These are phyloP conservation scores for Tretioscincus oriximinensis DNA, from an alignment of 2,113 vertebrate species.

Conservation along the genomic window DNA sequence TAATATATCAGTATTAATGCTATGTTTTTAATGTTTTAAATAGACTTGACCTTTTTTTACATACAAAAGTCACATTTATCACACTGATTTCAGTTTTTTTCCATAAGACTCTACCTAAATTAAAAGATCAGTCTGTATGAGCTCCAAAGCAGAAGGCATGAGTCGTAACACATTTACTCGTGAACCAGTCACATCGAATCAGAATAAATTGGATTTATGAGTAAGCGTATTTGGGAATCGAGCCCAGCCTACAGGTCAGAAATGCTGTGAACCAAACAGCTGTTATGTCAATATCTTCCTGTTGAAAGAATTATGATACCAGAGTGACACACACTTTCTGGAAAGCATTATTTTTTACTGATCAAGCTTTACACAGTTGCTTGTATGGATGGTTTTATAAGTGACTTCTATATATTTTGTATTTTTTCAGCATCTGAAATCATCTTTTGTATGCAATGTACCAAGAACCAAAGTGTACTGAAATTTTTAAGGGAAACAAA, in stretches of 20 bases:
- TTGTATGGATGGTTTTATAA: slow-evolving; percentile 27
- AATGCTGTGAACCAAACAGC: slow-evolving; percentile 49
- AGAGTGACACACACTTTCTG: slow-evolving; percentile 34
- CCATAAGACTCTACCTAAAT: background rate
- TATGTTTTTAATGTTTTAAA: slow-evolving; percentile 47
- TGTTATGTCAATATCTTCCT: slow-evolving; percentile 39
- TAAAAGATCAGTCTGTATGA: slow-evolving; percentile 43
- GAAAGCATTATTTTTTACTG: slow-evolving; percentile 42
- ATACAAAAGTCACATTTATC: background rate
- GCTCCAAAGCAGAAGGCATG: slow-evolving; percentile 29
- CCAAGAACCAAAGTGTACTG: slow-evolving; percentile 45
- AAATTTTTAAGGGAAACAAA: slow-evolving; percentile 48
- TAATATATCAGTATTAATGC: slow-evolving; percentile 61
- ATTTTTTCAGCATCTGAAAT: slow-evolving; percentile 29
- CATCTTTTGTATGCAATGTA: slow-evolving; percentile 43
- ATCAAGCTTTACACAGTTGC: slow-evolving; percentile 44
- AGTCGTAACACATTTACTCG: background rate
- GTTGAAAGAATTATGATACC: slow-evolving; percentile 36
- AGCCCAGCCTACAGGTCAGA: slow-evolving; percentile 17
- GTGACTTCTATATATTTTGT: slow-evolving; percentile 19
- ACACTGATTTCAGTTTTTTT: background rate
- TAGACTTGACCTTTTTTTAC: slow-evolving; percentile 12
- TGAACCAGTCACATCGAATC: background rate
- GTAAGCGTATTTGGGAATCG: slow-evolving; percentile 4
- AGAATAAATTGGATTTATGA: slow-evolving; percentile 12